Percentiles rank a stretch among this genome's conserved stretches.
phyloP scores from a whole-genome alignment of 2,888 invertebrate species.

The Parasteatoda lunata region DNA sequence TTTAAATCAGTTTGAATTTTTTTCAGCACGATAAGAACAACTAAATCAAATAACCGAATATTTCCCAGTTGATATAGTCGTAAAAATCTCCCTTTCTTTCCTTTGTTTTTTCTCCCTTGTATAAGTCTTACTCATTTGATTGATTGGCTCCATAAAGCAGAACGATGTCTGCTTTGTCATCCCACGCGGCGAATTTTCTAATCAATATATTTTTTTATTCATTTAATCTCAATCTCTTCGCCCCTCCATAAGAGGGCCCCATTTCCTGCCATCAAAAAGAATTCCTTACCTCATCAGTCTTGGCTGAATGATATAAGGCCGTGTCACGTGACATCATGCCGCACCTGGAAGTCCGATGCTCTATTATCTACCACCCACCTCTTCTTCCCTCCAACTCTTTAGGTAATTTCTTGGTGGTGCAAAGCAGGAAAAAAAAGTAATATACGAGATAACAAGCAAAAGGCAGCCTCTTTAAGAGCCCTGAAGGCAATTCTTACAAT shows the following conservation, averaged over 20 bases:
- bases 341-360: not conserved
- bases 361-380: not conserved
- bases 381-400: not conserved
- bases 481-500: no score
- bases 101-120: no score
- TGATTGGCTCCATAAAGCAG: conserved; percentile 7
- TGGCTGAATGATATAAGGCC: conserved; percentile 3
- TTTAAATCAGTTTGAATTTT: no score
- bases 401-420: not conserved
- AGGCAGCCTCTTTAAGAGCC: no score
- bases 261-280: conserved; percentile 11
- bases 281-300: conserved; percentile 1
- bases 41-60: no score
- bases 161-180: conserved; percentile 13
- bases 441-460: no score
- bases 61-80: no score
- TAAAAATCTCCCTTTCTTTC: no score
- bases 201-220: conserved; percentile 19
- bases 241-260: not conserved
- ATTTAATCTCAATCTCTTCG: not conserved
- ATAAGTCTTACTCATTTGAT: not conserved
- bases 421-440: no score
- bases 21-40: no score
- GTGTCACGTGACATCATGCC: conserved; percentile 5
- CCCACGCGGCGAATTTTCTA: not conserved